A percentile compares a stretch with the other conserved stretches of the same genome.
phyloP scores from a whole-genome alignment of 1,140 invertebrate species.

The Drosophila bipectinata region DNA sequence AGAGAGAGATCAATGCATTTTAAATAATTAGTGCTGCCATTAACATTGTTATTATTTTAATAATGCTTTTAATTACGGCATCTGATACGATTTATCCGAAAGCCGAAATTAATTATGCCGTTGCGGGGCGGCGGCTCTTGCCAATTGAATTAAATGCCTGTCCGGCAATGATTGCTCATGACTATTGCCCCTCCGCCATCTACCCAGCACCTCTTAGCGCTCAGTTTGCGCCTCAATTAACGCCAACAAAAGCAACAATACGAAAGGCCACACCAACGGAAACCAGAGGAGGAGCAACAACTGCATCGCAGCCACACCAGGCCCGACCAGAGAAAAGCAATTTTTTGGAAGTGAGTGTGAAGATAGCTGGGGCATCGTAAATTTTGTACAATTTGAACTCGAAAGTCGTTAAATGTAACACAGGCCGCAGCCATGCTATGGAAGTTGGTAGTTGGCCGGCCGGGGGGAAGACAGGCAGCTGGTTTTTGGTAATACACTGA shows the following conservation, averaged over 20 bases:
- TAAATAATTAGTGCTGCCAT: constrained; percentile 16
- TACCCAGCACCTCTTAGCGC: constrained; percentile 1
- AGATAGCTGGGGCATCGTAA: constrained; percentile 66
- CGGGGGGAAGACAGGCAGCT: constrained; percentile 9
- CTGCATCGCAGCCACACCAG: constrained; percentile 11
- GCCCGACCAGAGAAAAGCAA: constrained; percentile 38
- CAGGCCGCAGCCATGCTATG: constrained; percentile 40
- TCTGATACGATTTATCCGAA: constrained; percentile 38
- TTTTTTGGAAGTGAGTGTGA: constrained; percentile 58
- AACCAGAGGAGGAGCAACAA: constrained; percentile 18
- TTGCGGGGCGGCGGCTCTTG: constrained; percentile 7
- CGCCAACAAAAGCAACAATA: constrained; percentile 31
- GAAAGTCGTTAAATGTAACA: constrained; percentile 81
- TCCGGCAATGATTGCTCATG: constrained; percentile 30
- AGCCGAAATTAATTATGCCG: constrained; percentile 44
- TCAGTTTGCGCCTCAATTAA: constrained; percentile 56
- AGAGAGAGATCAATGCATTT: constrained; percentile 9
- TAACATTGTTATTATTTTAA: constrained; percentile 28
- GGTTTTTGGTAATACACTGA: constrained; percentile 15
- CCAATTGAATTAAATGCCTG: constrained; percentile 59
- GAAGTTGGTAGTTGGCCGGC: background rate
- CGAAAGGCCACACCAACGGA: constrained; percentile 9
- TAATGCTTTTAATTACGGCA: constrained; percentile 20
- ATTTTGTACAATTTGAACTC: constrained; percentile 81
- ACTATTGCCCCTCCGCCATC: constrained; percentile 7